These are phyloP conservation scores for Lepidochrysops patricia DNA, from an alignment of 2,888 invertebrate species.

Conservation along the genomic window DNA sequence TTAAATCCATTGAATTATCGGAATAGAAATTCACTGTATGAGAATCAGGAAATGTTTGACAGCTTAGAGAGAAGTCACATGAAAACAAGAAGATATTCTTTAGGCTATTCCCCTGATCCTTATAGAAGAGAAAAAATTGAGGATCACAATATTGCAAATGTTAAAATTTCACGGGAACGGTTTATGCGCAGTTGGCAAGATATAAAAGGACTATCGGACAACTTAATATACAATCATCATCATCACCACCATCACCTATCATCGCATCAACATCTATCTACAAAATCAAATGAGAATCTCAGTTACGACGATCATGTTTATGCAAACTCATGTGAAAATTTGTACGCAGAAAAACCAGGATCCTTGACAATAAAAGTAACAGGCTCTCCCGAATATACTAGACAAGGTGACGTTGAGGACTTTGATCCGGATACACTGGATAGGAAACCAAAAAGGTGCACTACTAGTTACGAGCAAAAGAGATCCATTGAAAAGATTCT, in stretches of 20 bases:
- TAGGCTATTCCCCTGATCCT: slow-evolving; percentile 60
- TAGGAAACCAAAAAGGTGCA: slow-evolving; percentile 74
- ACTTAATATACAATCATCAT: slow-evolving; percentile 10
- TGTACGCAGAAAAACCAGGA: slow-evolving; percentile 77
- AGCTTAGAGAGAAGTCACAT: slow-evolving; percentile 50
- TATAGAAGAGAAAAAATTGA: slow-evolving; percentile 43
- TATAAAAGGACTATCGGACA: slow-evolving; percentile 42
- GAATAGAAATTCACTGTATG: slow-evolving; percentile 39
- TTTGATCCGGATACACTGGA: slow-evolving; percentile 91
- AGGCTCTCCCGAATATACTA: slow-evolving; percentile 80
- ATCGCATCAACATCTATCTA: neutral
- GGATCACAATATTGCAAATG: slow-evolving; percentile 31
- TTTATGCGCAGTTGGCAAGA: slow-evolving; percentile 61
- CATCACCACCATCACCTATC: neutral
- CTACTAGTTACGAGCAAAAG: neutral
- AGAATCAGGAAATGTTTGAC: slow-evolving; percentile 47
- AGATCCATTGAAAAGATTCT: slow-evolving; percentile 62
- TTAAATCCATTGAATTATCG: slow-evolving; percentile 42
- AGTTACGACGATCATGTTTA: slow-evolving; percentile 79
- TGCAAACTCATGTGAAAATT: slow-evolving; percentile 73
- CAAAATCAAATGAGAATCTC: slow-evolving; percentile 23
- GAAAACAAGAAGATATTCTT: slow-evolving; percentile 52
- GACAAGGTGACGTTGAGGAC: slow-evolving; percentile 80
- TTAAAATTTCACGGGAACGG: slow-evolving; percentile 41
- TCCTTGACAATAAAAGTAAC: slow-evolving; percentile 87